phyloP scores from a whole-genome alignment of 2,888 invertebrate species.

The Lycaena phlaeas region DNA sequence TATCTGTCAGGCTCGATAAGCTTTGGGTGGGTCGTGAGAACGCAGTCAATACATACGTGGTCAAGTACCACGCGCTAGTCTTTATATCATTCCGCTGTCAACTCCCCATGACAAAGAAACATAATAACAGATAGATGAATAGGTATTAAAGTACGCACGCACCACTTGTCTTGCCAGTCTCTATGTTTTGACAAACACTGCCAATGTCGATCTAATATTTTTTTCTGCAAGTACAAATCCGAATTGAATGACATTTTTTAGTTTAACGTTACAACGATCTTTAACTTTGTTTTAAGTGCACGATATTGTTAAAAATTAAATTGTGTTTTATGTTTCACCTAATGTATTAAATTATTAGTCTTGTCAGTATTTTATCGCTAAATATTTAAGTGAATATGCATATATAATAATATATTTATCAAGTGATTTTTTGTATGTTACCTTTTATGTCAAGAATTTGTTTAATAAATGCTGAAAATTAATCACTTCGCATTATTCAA shows the following conservation, averaged over 20 bases:
- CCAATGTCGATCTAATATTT: constrained; percentile 53
- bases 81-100: constrained; percentile 46
- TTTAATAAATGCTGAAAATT: constrained; percentile 69
- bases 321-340: constrained; percentile 69
- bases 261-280: constrained; percentile 67
- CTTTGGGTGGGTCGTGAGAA: constrained; percentile 37
- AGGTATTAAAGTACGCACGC: constrained; percentile 56
- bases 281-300: constrained; percentile 69
- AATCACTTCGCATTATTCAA: constrained; percentile 65
- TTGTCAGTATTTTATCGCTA: constrained; percentile 63
- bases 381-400: constrained; percentile 58
- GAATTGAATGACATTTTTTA: constrained; percentile 69
- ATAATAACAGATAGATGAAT: constrained; percentile 22
- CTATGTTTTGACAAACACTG: constrained; percentile 67
- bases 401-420: constrained; percentile 59
- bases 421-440: constrained; percentile 62
- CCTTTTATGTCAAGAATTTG: constrained; percentile 58
- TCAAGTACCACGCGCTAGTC: constrained; percentile 29
- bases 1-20: constrained; percentile 19
- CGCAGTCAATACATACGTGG: constrained; percentile 36
- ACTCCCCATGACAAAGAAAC: constrained; percentile 65
- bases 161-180: constrained; percentile 68
- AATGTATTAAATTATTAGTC: constrained; percentile 66
- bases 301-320: constrained; percentile 65
- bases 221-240: constrained; percentile 71